These are phyloP conservation scores for Dicerorhinus sumatrensis DNA, from an alignment of 2,113 vertebrate species.

Conservation along the genomic window DNA sequence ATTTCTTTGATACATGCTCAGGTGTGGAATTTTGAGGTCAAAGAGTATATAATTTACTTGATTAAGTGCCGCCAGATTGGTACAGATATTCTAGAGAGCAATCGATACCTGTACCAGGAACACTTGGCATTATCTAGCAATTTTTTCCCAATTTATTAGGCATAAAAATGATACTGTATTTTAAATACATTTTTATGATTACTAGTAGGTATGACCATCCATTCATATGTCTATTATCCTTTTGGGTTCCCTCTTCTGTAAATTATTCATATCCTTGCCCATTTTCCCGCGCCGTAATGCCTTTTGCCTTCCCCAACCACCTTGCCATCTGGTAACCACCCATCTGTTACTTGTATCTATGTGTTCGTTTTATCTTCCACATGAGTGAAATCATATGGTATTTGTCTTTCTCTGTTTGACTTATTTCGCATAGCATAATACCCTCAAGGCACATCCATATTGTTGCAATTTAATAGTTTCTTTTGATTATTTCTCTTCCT, in stretches of 20 bases:
- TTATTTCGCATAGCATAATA: no score
- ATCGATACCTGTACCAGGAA: neutral
- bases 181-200: neutral
- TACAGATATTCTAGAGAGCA: neutral
- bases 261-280: neutral
- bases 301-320: no score
- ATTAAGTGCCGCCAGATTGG: neutral
- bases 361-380: no score
- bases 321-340: no score
- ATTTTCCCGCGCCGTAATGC: neutral
- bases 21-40: neutral
- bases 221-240: neutral
- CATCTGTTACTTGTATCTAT: no score
- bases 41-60: neutral
- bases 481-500: neutral
- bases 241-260: neutral
- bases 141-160: neutral
- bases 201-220: neutral
- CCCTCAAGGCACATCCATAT: no score
- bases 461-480: neutral
- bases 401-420: no score
- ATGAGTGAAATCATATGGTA: no score
- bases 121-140: neutral
- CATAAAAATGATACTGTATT: neutral
- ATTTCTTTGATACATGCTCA: neutral